A percentile compares a stretch with the other conserved stretches of the same genome.
phyloP scores from a whole-genome alignment of 2,888 invertebrate genomes.

The Peribatodes rhomboidaria region DNA sequence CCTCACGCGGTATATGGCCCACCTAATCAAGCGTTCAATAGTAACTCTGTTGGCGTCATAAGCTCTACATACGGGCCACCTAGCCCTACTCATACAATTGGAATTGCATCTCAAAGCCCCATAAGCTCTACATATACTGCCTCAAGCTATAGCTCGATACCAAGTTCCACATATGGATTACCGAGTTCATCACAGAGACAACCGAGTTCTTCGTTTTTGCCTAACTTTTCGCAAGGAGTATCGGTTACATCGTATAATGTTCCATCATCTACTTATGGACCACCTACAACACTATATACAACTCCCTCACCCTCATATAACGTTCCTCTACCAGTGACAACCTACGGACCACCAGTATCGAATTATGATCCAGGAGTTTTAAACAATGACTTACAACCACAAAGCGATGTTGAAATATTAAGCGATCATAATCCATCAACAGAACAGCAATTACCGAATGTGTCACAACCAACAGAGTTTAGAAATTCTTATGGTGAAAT shows the following conservation, averaged over 20 bases:
- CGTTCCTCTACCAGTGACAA: conserved; percentile 55
- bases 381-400: conserved; percentile 64
- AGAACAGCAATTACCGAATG: conserved; percentile 73
- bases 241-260: conserved; percentile 52
- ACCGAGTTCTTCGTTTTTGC: conserved; percentile 49
- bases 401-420: conserved; percentile 63
- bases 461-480: conserved; percentile 70
- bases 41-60: conserved; percentile 52
- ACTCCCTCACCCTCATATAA: conserved; percentile 57
- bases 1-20: conserved; percentile 70
- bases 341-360: conserved; percentile 60
- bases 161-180: conserved; percentile 54
- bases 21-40: conserved; percentile 58
- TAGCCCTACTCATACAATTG: conserved; percentile 67
- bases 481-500: conserved; percentile 81
- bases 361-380: conserved; percentile 59
- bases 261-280: conserved; percentile 59
- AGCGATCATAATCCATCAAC: conserved; percentile 58
- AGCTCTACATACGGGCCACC: conserved; percentile 73
- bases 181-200: conserved; percentile 52
- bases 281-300: conserved; percentile 55
- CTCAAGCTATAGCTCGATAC: conserved; percentile 56
- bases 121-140: conserved; percentile 61
- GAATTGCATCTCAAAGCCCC: conserved; percentile 66
- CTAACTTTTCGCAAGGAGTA: conserved; percentile 52